Evolutionary conservation across 2,888 invertebrate genomes (phyloP), one percentile per base, ranked within the genome.

Genomic region (Monoplex corrugatus): DNA sequence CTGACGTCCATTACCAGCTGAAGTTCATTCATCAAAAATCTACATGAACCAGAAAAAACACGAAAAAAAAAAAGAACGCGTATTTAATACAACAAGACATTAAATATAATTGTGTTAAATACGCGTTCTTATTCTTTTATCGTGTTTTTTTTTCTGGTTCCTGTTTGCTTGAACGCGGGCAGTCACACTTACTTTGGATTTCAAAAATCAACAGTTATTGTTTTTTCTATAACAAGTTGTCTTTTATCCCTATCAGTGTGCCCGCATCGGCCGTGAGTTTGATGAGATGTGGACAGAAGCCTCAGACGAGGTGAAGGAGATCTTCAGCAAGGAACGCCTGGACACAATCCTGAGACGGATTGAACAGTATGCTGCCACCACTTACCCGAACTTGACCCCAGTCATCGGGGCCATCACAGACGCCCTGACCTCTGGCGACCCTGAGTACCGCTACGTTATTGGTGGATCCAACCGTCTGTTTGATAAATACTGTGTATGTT

Each of bases 211-310:
- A 78, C 28, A 50, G n/a, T 40, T 16, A 45, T 72, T 19, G 10
- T 80, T 2, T 32, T 32, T 82, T n/a, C 35, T 10, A n/a, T n/a
- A n/a, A n/a, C n/a, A n/a, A n/a, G n/a, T n/a, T 40, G 43, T 35
- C 3, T n/a, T 88, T 44, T 57, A 16, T 28, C 28, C 2, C 1
- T 86, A 75, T 5, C 83, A 90, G 90, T 32, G 83, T 38, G 84
- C 72, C 40, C 35, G 90, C 78, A 89, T 90, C 45, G 83, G 78
- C 23, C 19, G 40, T 3, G 87, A 89, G n/a, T 63, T 89, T 63
- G 87, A 89, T 35, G 88, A 86, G 28, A 86, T 87, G 89, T 90
- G 90, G 90, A 63, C 50, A 0, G 85, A 88, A 43, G 89, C 90
- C 43, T 86, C 89, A 19, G 80, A 86, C 35, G 90, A 90, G 3